Percentiles rank a stretch among this genome's conserved stretches.
phyloP scores from a whole-genome alignment of 2,797 vertebrate species.

The Phoebastria nigripes region DNA sequence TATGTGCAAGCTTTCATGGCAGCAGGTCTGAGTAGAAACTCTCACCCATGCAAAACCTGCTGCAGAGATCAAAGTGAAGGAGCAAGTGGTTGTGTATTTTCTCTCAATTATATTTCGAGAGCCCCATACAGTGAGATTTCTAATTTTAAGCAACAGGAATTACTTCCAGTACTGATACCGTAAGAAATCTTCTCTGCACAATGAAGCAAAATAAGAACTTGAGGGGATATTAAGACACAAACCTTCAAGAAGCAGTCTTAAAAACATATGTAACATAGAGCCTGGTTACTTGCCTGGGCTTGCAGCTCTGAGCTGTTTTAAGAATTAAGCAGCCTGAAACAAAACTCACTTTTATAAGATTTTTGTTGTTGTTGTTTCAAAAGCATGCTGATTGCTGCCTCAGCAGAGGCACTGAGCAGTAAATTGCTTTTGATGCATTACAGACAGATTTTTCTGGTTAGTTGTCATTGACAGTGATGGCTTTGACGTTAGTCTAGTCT shows the following conservation, averaged over 20 bases:
- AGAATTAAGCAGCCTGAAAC: not conserved
- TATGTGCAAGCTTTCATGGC: not conserved
- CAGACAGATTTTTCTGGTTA: conserved; percentile 43
- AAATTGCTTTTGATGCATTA: conserved; percentile 55
- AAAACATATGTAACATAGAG: not conserved
- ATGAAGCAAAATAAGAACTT: not conserved
- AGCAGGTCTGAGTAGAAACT: not conserved
- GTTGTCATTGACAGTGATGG: conserved; percentile 38
- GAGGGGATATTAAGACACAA: not conserved
- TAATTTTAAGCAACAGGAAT: not conserved
- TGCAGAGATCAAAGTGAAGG: not conserved
- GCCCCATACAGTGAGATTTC: not conserved
- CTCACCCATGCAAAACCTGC: not conserved
- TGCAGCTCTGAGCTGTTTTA: not conserved
- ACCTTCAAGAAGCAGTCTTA: not conserved
- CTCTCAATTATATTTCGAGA: not conserved
- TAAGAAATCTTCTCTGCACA: not conserved
- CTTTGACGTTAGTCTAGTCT: conserved; percentile 13
- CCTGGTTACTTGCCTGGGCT: not conserved
- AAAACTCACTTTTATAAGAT: not conserved
- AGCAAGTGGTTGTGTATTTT: not conserved
- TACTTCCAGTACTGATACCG: not conserved
- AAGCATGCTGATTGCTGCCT: not conserved
- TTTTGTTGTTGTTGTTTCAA: not conserved
- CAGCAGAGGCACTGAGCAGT: conserved; percentile 42